A percentile compares a stretch with the other conserved stretches of the same genome.
Evolutionary conservation across 2,888 invertebrate species (phyloP).

Genomic region (Diaphora mendica): DNA sequence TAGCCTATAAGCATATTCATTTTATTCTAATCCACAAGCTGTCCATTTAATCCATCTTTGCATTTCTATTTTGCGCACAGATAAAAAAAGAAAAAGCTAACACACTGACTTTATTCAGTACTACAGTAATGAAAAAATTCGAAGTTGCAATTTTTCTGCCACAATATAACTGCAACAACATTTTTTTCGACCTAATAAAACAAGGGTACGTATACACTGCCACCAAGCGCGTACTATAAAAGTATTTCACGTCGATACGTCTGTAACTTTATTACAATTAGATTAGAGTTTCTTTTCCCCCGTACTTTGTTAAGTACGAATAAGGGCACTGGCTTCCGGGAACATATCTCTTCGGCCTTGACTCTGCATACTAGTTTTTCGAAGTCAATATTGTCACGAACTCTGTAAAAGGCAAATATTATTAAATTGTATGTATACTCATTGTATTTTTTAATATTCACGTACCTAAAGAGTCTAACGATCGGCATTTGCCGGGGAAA

Average conservation of each 20-base stretch:
- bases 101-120: conserved; percentile 10
- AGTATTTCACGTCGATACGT: conserved; percentile 58
- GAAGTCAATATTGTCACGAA: conserved; percentile 94
- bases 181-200: conserved; percentile 26
- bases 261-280: conserved; percentile 62
- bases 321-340: conserved; percentile 67
- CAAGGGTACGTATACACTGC: conserved; percentile 71
- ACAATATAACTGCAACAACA: conserved; percentile 19
- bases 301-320: conserved; percentile 66
- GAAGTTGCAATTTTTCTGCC: conserved; percentile 9
- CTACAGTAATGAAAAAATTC: conserved; percentile 12
- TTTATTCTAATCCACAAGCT: conserved; percentile 15
- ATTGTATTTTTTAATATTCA: too few species aligned
- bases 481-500: too few species aligned
- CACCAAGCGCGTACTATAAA: conserved; percentile 65
- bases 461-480: too few species aligned
- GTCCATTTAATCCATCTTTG: conserved; percentile 5
- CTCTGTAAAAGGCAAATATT: conserved; percentile 85
- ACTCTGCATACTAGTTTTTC: conserved; percentile 90
- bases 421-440: background rate
- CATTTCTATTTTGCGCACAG: background rate
- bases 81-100: conserved; percentile 11
- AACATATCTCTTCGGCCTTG: conserved; percentile 74
- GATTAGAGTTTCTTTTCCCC: conserved; percentile 83
- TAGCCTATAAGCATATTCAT: conserved; percentile 23